Conservation (phyloP, 2,113 vertebrate genomes). For the Vidua macroura region DNA sequence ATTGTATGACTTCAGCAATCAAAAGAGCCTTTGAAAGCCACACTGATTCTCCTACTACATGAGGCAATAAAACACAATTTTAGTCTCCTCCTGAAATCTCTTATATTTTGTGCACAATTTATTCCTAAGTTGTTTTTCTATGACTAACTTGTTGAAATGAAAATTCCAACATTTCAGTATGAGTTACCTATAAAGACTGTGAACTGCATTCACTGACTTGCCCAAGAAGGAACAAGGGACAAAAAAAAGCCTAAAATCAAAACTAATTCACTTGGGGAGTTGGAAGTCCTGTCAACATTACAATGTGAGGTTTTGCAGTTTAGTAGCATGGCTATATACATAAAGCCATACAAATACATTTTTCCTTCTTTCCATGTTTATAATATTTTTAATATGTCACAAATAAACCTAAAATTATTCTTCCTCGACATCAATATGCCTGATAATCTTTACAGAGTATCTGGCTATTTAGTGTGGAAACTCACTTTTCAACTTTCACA, state of each 20-base stretch:
- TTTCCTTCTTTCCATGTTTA: neutral
- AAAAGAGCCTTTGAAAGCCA: neutral
- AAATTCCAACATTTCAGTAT: neutral
- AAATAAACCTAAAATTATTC: neutral
- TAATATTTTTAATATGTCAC: neutral
- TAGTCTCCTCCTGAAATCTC: neutral
- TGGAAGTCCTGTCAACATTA: neutral
- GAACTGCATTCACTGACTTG: neutral
- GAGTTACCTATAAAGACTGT: neutral
- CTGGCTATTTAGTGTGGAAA: neutral
- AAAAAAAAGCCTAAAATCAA: neutral
- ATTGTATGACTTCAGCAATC: neutral
- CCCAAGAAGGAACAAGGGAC: neutral
- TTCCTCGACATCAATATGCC: neutral
- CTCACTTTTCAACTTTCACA: neutral
- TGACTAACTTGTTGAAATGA: neutral
- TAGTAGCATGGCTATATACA: neutral
- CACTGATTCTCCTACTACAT: neutral
- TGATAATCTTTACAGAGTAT: neutral
- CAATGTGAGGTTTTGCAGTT: neutral
- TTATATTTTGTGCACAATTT: neutral
- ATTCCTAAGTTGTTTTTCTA: neutral
- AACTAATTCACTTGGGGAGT: neutral
- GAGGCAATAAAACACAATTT: neutral
- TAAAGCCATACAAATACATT: neutral